Percentiles rank a stretch among this genome's conserved stretches.
phyloP scores from a whole-genome alignment of 2,113 vertebrate genomes.

The Callocephalon fimbriatum region DNA sequence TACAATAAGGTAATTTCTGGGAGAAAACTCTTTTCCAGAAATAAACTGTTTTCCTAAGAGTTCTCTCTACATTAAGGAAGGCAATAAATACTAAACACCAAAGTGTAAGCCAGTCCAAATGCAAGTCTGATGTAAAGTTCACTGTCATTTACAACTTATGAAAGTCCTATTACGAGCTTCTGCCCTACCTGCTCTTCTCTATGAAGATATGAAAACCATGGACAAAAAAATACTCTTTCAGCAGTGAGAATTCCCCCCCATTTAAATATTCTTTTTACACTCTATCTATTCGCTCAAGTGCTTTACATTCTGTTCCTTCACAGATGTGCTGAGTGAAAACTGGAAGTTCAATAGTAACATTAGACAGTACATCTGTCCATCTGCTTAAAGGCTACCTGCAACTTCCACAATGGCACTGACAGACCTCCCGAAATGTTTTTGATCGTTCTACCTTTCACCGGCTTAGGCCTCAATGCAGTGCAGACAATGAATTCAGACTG shows the following conservation, averaged over 20 bases:
- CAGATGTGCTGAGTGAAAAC: fast-evolving
- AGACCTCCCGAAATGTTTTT: background rate
- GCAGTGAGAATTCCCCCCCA: background rate
- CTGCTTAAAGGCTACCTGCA: background rate
- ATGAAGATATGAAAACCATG: background rate
- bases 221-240: background rate
- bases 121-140: background rate
- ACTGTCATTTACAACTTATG: background rate
- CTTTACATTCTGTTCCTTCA: background rate
- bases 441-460: background rate
- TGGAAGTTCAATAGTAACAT: background rate
- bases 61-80: background rate
- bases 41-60: background rate
- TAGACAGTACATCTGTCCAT: background rate
- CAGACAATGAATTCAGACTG: background rate
- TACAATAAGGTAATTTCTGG: background rate
- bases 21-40: background rate
- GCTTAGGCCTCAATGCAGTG: background rate
- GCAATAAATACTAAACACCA: background rate
- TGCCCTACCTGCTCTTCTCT: background rate
- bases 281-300: background rate
- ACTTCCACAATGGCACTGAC: background rate
- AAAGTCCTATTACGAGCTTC: background rate
- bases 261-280: background rate
- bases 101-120: background rate